phyloP scores from a whole-genome alignment of 2,888 invertebrate species.

The Napeogenes sylphis region DNA sequence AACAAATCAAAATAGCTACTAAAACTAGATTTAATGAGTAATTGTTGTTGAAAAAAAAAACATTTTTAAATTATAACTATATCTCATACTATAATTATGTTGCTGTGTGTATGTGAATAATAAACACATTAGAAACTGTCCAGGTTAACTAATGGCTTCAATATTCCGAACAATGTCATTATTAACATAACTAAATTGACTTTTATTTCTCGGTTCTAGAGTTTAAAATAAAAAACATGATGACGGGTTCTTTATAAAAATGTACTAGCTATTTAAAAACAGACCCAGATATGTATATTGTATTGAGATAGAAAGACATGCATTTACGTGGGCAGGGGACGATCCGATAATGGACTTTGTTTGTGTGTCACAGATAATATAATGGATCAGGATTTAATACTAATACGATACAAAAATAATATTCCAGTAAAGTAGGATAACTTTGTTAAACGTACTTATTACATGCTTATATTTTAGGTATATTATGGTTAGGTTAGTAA shows the following conservation, averaged over 20 bases:
- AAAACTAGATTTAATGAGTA: background rate
- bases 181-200: conserved; percentile 24
- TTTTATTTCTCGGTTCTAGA: conserved; percentile 29
- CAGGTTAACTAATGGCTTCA: conserved; percentile 63
- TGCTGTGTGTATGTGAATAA: conserved; percentile 50
- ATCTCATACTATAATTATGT: conserved; percentile 33
- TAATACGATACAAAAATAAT: background rate
- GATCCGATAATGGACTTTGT: conserved; percentile 54
- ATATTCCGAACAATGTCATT: conserved; percentile 56
- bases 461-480: too few relatives aligned
- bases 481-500: too few relatives aligned
- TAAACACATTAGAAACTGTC: conserved; percentile 66
- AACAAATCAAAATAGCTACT: too few relatives aligned
- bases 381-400: background rate
- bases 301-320: conserved; percentile 58
- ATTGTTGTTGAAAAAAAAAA: background rate
- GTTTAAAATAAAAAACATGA: conserved; percentile 24
- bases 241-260: conserved; percentile 25
- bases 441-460: too few relatives aligned
- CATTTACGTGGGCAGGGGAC: conserved; percentile 60
- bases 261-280: conserved; percentile 50
- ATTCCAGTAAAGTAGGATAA: too few relatives aligned
- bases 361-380: conserved; percentile 31
- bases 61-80: background rate
- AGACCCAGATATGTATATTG: conserved; percentile 55